These are phyloP conservation scores for Lepisosteus oculatus DNA, from an alignment of 2,113 vertebrate species.

Conservation along the genomic window DNA sequence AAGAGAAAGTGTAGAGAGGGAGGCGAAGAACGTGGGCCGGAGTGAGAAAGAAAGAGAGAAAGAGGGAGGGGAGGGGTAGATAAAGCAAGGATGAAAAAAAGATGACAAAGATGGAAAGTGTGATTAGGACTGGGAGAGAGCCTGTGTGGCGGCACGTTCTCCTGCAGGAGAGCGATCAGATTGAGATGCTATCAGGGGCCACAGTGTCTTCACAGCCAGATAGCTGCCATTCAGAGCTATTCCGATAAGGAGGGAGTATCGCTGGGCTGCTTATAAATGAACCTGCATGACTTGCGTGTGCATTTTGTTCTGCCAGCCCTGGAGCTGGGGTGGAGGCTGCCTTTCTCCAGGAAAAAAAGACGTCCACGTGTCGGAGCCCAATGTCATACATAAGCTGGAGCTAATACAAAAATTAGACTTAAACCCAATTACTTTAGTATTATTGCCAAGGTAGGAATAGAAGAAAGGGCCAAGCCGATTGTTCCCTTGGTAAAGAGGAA, in stretches of 20 bases:
- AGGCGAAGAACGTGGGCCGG: slow-evolving; percentile 38
- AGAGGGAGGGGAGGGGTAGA: slow-evolving; percentile 25
- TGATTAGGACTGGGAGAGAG: no score
- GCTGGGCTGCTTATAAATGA: neutral
- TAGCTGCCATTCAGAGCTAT: slow-evolving; percentile 38
- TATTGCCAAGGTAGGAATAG: slow-evolving; percentile 58
- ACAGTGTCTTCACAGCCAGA: slow-evolving; percentile 34
- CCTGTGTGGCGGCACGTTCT: slow-evolving; percentile 43
- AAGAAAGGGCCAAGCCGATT: slow-evolving; percentile 62
- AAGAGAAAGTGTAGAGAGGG: slow-evolving; percentile 31
- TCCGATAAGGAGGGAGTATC: slow-evolving; percentile 30
- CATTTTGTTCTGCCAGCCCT: slow-evolving; percentile 74
- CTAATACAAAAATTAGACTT: slow-evolving; percentile 83
- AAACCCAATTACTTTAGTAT: slow-evolving; percentile 77
- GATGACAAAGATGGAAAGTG: slow-evolving; percentile 33
- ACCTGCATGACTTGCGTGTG: slow-evolving; percentile 52
- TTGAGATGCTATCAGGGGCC: slow-evolving; percentile 55
- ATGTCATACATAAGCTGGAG: slow-evolving; percentile 77
- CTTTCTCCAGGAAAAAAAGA: slow-evolving; percentile 63
- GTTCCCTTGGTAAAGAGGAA: slow-evolving; percentile 80
- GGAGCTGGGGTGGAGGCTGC: slow-evolving; percentile 63
- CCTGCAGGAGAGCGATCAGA: slow-evolving; percentile 54
- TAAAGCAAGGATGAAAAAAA: neutral
- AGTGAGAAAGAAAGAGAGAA: slow-evolving; percentile 25
- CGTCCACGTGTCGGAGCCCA: slow-evolving; percentile 73